Percentiles rank a stretch among this genome's conserved stretches.
Conservation (phyloP, 2,888 invertebrate species). For the Monopis laevigella region DNA sequence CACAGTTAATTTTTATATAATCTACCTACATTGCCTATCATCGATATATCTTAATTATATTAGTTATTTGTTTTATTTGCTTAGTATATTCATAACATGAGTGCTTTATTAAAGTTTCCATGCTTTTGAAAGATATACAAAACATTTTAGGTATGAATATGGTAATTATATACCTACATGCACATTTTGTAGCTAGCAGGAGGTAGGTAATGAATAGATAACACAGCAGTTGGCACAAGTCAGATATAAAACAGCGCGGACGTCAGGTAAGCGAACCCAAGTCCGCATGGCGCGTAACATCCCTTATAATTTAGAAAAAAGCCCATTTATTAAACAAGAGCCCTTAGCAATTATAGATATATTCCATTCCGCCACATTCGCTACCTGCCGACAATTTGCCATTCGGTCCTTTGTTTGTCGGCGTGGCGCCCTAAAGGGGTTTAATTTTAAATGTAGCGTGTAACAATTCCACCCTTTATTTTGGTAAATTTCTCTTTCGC, state of each 20-base stretch:
- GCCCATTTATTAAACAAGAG: constrained; percentile 63
- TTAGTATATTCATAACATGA: no score
- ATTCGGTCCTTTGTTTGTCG: constrained; percentile 63
- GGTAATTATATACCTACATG: no score
- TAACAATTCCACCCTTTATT: constrained; percentile 60
- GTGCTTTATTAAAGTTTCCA: no score
- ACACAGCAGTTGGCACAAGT: no score
- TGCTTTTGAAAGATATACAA: no score
- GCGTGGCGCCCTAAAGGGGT: constrained; percentile 68
- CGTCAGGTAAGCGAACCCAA: constrained; percentile 41
- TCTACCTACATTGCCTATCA: no score
- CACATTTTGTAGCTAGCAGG: no score
- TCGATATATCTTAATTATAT: no score
- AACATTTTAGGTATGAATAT: no score
- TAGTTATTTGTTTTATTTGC: no score
- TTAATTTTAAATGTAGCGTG: constrained; percentile 64
- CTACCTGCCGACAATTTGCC: constrained; percentile 66
- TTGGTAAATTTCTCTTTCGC: constrained; percentile 61
- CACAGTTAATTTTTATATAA: no score
- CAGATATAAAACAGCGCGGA: constrained; percentile 26
- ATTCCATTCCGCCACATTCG: constrained; percentile 58
- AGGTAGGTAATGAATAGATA: no score
- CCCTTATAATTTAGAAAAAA: constrained; percentile 62
- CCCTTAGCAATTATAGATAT: constrained; percentile 58
- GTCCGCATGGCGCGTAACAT: constrained; percentile 62